These are phyloP conservation scores for Pachyrhynchus sulphureomaculatus DNA, from an alignment of 1,140 invertebrate species.

Conservation along the genomic window DNA sequence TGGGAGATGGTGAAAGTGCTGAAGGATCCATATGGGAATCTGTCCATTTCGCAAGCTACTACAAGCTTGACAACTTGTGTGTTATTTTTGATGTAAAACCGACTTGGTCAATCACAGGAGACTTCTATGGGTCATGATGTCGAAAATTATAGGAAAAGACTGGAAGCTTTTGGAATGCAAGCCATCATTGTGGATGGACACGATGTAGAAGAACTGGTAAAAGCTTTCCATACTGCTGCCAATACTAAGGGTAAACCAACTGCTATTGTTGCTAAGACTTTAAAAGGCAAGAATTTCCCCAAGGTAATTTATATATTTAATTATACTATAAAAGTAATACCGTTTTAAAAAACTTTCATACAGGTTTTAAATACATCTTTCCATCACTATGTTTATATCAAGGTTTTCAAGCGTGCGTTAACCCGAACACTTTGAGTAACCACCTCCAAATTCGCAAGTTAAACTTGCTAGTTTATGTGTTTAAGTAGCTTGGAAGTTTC, in stretches of 20 bases:
- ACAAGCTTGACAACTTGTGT: slow-evolving; percentile 95
- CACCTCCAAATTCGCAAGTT: slow-evolving; percentile 50
- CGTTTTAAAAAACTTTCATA: too few species aligned
- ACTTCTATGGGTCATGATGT: slow-evolving; percentile 92
- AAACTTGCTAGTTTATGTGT: not conserved
- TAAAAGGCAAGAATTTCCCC: slow-evolving; percentile 89
- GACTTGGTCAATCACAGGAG: slow-evolving; percentile 94
- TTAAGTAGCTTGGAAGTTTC: too few species aligned
- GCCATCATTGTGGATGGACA: slow-evolving; percentile 95
- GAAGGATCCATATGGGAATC: slow-evolving; percentile 99
- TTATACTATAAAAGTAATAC: too few species aligned
- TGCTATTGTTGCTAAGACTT: slow-evolving; percentile 93
- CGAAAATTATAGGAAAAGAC: slow-evolving; percentile 82
- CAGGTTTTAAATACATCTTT: too few species aligned
- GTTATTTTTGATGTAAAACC: slow-evolving; percentile 97
- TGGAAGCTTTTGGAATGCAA: slow-evolving; percentile 92
- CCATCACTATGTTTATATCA: too few species aligned
- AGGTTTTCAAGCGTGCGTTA: too few species aligned
- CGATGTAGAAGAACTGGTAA: slow-evolving; percentile 86
- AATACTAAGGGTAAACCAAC: slow-evolving; percentile 82
- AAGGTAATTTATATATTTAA: slow-evolving; percentile 20
- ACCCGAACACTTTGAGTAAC: not conserved
- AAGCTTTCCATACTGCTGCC: slow-evolving; percentile 82
- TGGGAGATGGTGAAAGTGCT: slow-evolving; percentile 97
- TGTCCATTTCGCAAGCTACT: slow-evolving; percentile 89